Evolutionary conservation across 30 jellyfish, hydroid and myxozoan species (phyloP).

Genomic region (Aurelia sp.): DNA sequence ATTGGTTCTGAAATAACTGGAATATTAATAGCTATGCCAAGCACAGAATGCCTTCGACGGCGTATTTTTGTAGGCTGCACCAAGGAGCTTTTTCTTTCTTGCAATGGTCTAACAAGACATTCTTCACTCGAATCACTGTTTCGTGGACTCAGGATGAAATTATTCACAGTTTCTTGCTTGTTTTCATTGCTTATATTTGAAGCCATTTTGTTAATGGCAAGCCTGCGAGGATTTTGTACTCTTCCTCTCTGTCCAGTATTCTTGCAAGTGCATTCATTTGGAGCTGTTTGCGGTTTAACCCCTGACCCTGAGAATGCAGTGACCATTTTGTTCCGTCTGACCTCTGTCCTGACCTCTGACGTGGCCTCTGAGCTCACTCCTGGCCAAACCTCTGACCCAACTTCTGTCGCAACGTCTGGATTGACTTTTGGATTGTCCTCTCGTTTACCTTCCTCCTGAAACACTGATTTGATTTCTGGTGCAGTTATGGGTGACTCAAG

Average conservation of each 20-base stretch:
- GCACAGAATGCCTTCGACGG: constrained; percentile 5
- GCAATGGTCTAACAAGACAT: not conserved
- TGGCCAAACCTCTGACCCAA: no score
- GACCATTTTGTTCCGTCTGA: not conserved
- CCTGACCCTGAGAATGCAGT: no score
- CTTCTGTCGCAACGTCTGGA: no score
- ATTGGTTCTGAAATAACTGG: constrained; percentile 18
- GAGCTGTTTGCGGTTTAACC: no score
- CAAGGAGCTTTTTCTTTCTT: not conserved
- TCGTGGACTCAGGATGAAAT: not conserved
- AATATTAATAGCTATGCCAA: constrained; percentile 23
- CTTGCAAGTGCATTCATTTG: no score
- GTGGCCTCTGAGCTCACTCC: not conserved
- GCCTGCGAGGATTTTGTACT: no score
- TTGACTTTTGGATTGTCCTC: not conserved
- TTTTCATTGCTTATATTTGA: no score
- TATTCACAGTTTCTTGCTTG: no score
- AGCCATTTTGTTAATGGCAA: no score
- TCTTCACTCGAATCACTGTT: not conserved
- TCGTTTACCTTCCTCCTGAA: not conserved
- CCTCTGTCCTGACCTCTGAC: not conserved
- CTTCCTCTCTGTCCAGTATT: no score
- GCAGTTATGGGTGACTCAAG: not conserved
- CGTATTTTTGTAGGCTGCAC: not conserved
- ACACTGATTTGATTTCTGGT: not conserved